Evolutionary conservation across 2,797 vertebrate species (phyloP), one percentile per base, ranked within the genome.

Genomic region (Urosaurus nigricauda): DNA sequence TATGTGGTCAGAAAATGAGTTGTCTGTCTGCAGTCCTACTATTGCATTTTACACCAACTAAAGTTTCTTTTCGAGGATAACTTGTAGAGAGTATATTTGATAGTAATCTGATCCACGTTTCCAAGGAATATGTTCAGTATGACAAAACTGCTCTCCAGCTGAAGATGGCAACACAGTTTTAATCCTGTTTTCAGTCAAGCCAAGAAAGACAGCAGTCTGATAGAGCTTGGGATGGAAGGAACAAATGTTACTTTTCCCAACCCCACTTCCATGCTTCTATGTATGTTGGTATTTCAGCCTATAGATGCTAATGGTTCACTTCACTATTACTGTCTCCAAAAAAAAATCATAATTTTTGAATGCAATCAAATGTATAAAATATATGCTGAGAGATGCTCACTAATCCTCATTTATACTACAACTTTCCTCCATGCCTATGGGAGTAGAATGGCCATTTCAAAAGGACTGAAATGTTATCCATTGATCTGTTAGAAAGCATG

Each of bases 281-380:
- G 35, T 77, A 14, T 21, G 32, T 35, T 26, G 32, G 9, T 13
- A 73, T 51, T 84, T 71, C 75, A 78, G 17, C 5, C n/a, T 43
- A 26, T 51, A 35, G 9, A 17, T 78, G 74, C 58, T 65, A 37
- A 43, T 7, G n/a, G 35, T 40, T 56, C 35, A 2, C 3, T 13
- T 85, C 51, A 74, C 85, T 82, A 68, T 74, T 90, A 26, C 58
- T 85, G 11, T 83, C 71, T 12, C 51, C 79, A 60, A 0, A 0
- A 47, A 71, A 92, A 43, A 43, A 3, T 43, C 89, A 92, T 91
- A 80, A 60, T 83, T 91, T 73, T 81, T 32, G 88, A 74, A 63
- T 82, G 84, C 70, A 89, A 89, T 2, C 91, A 90, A 87, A 47
- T 91, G 84, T 90, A 84, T 90, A 79, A 8, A 73, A 91, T 58